Evolutionary conservation across 2,113 vertebrate species (phyloP).

Genomic region (Megalops atlanticus): DNA sequence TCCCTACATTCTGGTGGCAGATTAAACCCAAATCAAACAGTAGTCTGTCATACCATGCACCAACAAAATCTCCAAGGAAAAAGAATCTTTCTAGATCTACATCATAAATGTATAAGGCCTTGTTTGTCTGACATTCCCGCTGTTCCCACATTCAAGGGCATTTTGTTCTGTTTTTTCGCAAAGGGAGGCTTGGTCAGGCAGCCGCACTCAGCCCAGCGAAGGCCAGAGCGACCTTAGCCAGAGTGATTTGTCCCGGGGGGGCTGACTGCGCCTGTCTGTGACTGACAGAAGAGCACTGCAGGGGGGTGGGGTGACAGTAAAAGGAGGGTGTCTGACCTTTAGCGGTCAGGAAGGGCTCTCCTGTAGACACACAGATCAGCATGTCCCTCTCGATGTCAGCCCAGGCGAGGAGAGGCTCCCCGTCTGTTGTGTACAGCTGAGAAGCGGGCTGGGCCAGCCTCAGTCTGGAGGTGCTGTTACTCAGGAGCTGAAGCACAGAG

Average conservation of each 20-base stretch:
- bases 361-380: constrained; percentile 52
- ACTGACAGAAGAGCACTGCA: not conserved
- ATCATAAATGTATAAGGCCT: too few species aligned
- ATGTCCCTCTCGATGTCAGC: constrained; percentile 44
- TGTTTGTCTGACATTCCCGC: not conserved
- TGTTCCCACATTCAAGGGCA: too few species aligned
- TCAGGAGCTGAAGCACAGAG: constrained; percentile 49
- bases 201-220: too few species aligned
- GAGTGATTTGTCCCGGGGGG: not conserved
- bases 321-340: constrained; percentile 48
- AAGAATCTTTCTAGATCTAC: too few species aligned
- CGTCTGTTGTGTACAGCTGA: constrained; percentile 20
- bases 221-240: too few species aligned
- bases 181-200: too few species aligned
- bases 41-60: too few species aligned
- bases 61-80: too few species aligned
- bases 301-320: not conserved
- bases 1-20: too few species aligned
- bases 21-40: too few species aligned
- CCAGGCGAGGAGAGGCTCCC: constrained; percentile 39
- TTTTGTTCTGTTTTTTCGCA: too few species aligned
- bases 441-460: constrained; percentile 47
- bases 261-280: not conserved
- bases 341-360: constrained; percentile 43
- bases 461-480: constrained; percentile 41